Conservation (phyloP, 2,797 vertebrate genomes). For the Gallinago solitaria region DNA sequence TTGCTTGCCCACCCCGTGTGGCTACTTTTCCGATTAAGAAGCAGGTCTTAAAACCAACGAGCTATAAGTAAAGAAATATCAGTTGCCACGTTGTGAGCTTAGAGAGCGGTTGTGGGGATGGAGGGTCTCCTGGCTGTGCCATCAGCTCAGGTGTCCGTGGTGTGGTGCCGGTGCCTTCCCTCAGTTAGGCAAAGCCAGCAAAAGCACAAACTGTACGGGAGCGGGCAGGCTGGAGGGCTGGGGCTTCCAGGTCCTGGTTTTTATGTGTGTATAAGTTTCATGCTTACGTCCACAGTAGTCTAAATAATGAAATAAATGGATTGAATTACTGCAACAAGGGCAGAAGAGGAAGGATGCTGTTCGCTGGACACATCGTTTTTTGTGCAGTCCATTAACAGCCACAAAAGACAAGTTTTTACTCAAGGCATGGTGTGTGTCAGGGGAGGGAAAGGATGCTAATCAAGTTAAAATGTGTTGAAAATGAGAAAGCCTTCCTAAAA, state of each 20-base stretch:
- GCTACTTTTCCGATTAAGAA: background rate
- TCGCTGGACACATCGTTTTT: accelerated
- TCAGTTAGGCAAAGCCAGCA: accelerated
- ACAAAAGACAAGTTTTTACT: background rate
- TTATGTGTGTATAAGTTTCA: accelerated
- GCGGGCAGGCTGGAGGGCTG: background rate
- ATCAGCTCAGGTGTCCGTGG: accelerated
- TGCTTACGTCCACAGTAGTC: background rate
- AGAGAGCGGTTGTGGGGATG: no score
- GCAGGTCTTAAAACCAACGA: accelerated
- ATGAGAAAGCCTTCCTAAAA: background rate
- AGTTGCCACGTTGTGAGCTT: no score
- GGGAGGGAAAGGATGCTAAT: background rate
- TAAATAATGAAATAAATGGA: background rate
- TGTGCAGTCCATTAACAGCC: background rate
- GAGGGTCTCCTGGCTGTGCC: background rate
- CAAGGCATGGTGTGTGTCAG: no score
- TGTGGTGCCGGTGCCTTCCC: accelerated
- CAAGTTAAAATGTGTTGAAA: background rate
- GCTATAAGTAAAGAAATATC: accelerated
- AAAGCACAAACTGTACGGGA: background rate
- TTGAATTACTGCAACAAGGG: background rate
- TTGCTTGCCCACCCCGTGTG: background rate
- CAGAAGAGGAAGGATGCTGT: background rate
- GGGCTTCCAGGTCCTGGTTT: background rate